Base-by-base conservation (phyloP, 2,113 vertebrate genomes). In the Odobenus rosmarus region DNA sequence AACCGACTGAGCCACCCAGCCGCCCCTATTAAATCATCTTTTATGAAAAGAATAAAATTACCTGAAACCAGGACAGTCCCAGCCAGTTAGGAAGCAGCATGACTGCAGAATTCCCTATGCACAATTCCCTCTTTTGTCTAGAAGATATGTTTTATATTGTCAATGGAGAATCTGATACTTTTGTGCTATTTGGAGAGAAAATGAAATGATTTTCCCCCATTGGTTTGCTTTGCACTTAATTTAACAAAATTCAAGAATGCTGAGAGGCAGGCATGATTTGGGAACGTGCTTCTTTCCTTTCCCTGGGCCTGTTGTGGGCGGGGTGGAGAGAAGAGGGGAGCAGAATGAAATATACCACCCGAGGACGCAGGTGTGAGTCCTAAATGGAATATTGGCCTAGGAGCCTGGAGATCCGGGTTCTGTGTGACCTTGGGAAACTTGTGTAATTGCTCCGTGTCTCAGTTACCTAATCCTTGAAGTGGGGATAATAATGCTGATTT, bases 281-380 rank as follows among this genome's bases (percentile, higher is more conserved):
- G 59, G 39, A 69, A n/a, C 3, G 10, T 4, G 24, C n/a, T 33
- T 53, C 51, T 84, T 12, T 87, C 23, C 49, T n/a, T 42, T 67
- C 13, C 36, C 24, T 42, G 1, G 33, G 57, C n/a, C n/a, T 74
- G 2, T 21, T 39, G 28, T 51, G 4, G 49, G 6, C 8, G n/a
- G 18, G 23, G 21, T 88, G 64, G 77, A 42, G 61, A 61, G 69
- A n/a, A 39, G 64, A 59, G 26, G 82, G 55, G 9, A 24, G 4
- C 23, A 13, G 69, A 33, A 12, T 49, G 76, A 74, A 39, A 28
- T 4, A 46, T 4, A 7, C 24, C 2, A 33, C 7, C 23, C 3
- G 14, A 33, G 62, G 46, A 61, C 10, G 6, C 55, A 61, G 15
- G 15, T 4, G 7, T 0, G 0, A 5, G 5, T 31, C 4, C 1